Base-by-base conservation (phyloP, 2,888 invertebrate species). In the Folsomia candida region DNA sequence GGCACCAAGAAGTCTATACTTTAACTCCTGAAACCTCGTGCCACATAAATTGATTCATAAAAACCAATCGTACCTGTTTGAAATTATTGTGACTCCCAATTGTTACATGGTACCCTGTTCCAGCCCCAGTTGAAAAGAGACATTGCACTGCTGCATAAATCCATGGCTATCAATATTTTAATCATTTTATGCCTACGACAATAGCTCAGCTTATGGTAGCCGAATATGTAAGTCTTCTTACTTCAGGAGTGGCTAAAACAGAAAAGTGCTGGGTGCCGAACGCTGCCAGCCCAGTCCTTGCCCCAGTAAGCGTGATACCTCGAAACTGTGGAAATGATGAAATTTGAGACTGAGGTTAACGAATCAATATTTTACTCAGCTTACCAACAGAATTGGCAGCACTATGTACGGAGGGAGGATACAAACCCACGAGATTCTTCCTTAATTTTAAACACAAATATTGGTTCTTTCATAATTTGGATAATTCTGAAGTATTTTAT, bases 271-370 rank as follows among this genome's bases (percentile, higher is more conserved):
- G 67, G 0, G 18, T 51, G n/a, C n/a, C n/a, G n/a, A n/a, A n/a
- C n/a, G n/a, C 0, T 9, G 2, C 29, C 14, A 73, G 18, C 14
- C 65, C 73, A 1, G 20, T 20, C 0, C 6, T 14, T 24, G 62
- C 66, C 24, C 73, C 73, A 1, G 67, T 59, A 6, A 70, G 47
- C 22, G 70, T 70, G 0, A 66, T 9, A 1, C 59, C 64, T 20
- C 70, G 60, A 25, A 67, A n/a, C n/a, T n/a, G n/a, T n/a, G n/a
- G n/a, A n/a, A n/a, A n/a, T n/a, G n/a, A n/a, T n/a, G n/a, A n/a
- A n/a, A n/a, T n/a, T n/a, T n/a, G n/a, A n/a, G n/a, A n/a, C n/a
- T n/a, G n/a, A n/a, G n/a, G n/a, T n/a, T n/a, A n/a, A n/a, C n/a
- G n/a, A n/a, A n/a, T n/a, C n/a, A n/a, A n/a, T n/a, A n/a, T n/a